Conservation (phyloP, 92 coral and sea anemone species). For the Plumapathes pennacea region DNA sequence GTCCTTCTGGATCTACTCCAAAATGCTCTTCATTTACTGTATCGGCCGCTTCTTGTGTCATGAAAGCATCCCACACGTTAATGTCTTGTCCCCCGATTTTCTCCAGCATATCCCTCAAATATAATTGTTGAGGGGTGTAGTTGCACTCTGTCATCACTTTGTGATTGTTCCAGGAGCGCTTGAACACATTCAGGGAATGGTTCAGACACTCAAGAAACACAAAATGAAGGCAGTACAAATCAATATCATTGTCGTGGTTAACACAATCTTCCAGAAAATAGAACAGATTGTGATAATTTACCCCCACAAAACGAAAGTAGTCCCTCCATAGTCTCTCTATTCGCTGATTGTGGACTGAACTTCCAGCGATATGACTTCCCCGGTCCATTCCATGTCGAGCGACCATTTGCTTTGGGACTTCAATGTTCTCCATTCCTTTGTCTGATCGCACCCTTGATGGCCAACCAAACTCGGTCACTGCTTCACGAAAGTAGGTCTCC, state of each 20-base stretch:
- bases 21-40: no score
- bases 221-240: no score
- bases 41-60: no score
- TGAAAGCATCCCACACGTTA: no score
- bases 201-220: background rate
- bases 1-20: no score
- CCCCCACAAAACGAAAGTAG: constrained; percentile 33
- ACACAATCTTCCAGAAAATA: constrained; percentile 32
- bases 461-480: constrained; percentile 15
- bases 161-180: background rate
- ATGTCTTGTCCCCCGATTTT: no score
- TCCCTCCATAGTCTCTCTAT: constrained; percentile 50
- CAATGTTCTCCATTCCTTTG: constrained; percentile 17
- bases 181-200: background rate
- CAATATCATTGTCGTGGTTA: constrained; percentile 23
- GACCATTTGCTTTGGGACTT: constrained; percentile 34
- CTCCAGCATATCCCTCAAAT: no score
- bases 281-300: constrained; percentile 27
- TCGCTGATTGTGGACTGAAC: constrained; percentile 39
- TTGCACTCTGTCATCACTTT: no score
- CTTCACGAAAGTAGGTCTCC: background rate
- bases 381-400: constrained; percentile 13
- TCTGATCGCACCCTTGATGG: constrained; percentile 42
- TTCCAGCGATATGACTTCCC: constrained; percentile 50
- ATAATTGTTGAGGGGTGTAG: no score